Percentiles rank a stretch among this genome's conserved stretches.
phyloP scores from a whole-genome alignment of 2,888 invertebrate genomes.

The Bhutanitis thaidina region DNA sequence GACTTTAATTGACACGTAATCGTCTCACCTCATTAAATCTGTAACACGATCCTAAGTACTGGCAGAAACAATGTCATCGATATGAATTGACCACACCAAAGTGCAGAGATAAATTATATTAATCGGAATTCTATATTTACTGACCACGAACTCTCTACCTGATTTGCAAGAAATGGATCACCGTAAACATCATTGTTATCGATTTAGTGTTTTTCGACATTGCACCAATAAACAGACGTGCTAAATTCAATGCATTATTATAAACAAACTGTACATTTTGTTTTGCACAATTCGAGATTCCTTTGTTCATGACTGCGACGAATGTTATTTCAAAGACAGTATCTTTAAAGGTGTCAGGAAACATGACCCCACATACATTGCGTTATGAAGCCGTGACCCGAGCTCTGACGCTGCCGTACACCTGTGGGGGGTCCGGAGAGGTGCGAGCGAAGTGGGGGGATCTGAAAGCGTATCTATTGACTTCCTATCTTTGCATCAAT shows the following conservation, averaged over 20 bases:
- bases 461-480: slow-evolving; percentile 8
- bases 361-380: slow-evolving; percentile 2
- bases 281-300: background rate
- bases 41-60: too few species aligned
- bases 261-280: background rate
- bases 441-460: background rate
- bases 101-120: too few species aligned
- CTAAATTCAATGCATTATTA: background rate
- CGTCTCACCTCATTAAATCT: too few species aligned
- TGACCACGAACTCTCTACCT: background rate
- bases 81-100: too few species aligned
- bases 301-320: background rate
- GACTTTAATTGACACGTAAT: too few species aligned
- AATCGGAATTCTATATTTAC: background rate
- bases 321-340: background rate
- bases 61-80: too few species aligned
- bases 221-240: background rate
- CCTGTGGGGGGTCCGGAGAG: slow-evolving; percentile 2
- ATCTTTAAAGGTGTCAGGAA: slow-evolving; percentile 4
- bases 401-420: background rate
- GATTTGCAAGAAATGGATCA: background rate
- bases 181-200: background rate
- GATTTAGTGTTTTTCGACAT: background rate
- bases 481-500: slow-evolving; percentile 14
- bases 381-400: background rate